Evolutionary conservation across 2,113 vertebrate species (phyloP).

Genomic region (Laticauda colubrina): DNA sequence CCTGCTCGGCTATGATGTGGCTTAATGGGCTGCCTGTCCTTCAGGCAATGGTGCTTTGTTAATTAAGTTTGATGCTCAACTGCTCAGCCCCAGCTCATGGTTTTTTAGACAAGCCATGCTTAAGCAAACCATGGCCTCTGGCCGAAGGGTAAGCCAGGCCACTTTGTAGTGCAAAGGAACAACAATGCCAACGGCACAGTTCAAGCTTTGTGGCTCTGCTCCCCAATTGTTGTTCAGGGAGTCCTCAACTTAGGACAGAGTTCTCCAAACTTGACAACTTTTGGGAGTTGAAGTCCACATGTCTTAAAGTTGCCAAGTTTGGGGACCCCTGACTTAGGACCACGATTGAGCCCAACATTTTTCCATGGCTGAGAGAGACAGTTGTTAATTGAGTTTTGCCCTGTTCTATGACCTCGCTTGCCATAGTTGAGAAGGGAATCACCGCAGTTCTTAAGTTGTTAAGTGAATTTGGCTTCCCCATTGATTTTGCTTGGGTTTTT

Average conservation of each 20-base stretch:
- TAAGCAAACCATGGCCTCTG: neutral
- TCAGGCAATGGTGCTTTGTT: neutral
- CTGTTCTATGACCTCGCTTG: neutral
- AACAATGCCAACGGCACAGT: too few species aligned
- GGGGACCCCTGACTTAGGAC: neutral
- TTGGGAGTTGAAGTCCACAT: too few species aligned
- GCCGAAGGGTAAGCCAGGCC: neutral
- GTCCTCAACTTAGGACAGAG: neutral
- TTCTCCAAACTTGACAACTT: too few species aligned
- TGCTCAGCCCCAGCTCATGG: neutral
- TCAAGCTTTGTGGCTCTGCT: neutral
- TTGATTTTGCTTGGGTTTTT: too few species aligned
- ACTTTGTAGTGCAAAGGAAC: neutral
- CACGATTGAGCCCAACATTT: neutral
- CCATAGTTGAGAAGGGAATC: neutral
- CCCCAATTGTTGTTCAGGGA: too few species aligned
- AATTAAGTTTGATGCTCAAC: neutral
- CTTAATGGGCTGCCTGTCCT: neutral
- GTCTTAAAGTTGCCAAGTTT: too few species aligned
- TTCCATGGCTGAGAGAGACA: neutral
- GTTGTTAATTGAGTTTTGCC: neutral
- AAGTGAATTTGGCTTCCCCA: too few species aligned
- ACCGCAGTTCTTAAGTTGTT: too few species aligned
- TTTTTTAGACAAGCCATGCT: neutral
- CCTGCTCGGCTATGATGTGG: neutral